Conservation (phyloP, 2,113 vertebrate genomes). For the Parus major region DNA sequence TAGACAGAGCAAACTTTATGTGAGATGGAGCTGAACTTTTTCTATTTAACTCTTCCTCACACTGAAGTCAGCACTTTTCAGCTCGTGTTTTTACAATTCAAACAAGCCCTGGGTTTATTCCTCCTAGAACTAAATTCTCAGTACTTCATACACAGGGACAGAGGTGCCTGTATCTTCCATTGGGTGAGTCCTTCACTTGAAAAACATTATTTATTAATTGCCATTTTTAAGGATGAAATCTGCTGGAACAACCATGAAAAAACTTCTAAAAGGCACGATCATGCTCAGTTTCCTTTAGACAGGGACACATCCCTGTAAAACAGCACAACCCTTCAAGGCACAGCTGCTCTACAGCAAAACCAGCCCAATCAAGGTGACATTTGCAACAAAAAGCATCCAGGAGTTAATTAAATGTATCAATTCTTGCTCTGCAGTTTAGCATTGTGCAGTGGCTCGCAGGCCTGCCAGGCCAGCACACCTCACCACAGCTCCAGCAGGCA, state of each 20-base stretch:
- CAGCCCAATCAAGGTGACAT: not conserved
- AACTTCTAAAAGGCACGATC: not conserved
- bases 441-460: not conserved
- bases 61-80: not conserved
- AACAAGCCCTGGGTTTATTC: not conserved
- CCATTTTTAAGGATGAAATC: not conserved
- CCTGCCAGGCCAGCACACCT: not conserved
- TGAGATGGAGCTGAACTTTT: not conserved
- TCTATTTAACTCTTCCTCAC: not conserved
- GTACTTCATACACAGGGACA: not conserved
- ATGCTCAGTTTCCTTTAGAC: not conserved
- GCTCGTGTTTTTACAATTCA: not conserved
- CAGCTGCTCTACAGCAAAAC: not conserved
- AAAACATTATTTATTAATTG: not conserved
- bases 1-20: not conserved
- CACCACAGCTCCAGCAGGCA: not conserved
- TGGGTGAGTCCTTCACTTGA: not conserved
- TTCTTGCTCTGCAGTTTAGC: rapidly evolving
- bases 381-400: not conserved
- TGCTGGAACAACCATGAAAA: not conserved
- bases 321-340: not conserved
- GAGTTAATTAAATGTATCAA: not conserved
- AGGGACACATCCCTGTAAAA: not conserved
- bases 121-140: not conserved
- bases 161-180: not conserved